These are phyloP conservation scores for Ernsta delagoae DNA, from an alignment of 2,888 invertebrate genomes.

Conservation along the genomic window DNA sequence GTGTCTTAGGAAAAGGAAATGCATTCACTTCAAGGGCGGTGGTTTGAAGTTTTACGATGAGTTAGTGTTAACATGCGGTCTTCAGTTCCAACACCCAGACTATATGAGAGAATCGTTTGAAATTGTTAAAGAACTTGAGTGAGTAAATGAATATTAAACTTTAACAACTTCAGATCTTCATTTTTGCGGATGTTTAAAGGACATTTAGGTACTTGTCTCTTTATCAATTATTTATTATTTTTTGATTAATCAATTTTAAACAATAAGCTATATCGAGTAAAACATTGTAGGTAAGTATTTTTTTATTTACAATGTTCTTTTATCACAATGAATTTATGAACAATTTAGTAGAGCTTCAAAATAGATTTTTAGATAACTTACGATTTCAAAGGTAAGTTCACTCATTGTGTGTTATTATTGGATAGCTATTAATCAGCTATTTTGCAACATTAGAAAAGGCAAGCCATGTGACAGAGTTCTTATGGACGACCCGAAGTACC, in stretches of 20 bases:
- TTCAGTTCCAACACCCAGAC: constrained; percentile 84
- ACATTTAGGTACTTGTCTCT: too few relatives aligned
- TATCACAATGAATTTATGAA: too few relatives aligned
- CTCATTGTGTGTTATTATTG: not conserved
- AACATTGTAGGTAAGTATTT: too few relatives aligned
- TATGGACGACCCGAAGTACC: constrained; percentile 67
- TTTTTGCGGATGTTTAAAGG: too few relatives aligned
- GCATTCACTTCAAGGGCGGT: constrained; percentile 79
- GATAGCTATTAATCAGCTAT: not conserved
- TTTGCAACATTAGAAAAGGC: constrained; percentile 10
- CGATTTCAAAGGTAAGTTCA: not conserved
- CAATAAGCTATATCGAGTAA: too few relatives aligned
- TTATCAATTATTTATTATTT: too few relatives aligned
- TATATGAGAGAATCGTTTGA: constrained; percentile 64
- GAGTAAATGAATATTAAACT: not conserved
- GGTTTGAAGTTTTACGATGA: constrained; percentile 81
- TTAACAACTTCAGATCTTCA: too few relatives aligned
- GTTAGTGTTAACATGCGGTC: constrained; percentile 83
- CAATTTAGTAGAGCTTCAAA: too few relatives aligned
- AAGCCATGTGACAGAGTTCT: constrained; percentile 59
- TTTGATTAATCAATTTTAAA: too few relatives aligned
- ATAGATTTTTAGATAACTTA: too few relatives aligned
- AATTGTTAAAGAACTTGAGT: constrained; percentile 63
- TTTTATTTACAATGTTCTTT: too few relatives aligned
- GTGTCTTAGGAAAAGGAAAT: constrained; percentile 79